phyloP scores from a whole-genome alignment of 2,797 vertebrate species.

The Pseudocheirus occidentalis region DNA sequence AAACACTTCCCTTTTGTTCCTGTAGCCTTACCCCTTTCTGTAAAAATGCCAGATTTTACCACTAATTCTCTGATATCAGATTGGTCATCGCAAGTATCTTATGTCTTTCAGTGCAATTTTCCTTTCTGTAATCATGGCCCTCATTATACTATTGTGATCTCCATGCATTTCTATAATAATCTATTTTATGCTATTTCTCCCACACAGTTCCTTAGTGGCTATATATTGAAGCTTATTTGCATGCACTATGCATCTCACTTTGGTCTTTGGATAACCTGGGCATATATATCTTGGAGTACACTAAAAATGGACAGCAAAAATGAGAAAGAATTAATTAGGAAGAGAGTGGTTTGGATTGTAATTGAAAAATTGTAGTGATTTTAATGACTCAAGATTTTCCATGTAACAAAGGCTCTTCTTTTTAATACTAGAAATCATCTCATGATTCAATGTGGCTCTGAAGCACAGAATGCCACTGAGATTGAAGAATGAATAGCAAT shows the following conservation, averaged over 20 bases:
- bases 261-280: neutral
- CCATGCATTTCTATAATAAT: neutral
- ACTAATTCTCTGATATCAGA: neutral
- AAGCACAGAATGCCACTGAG: neutral
- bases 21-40: neutral
- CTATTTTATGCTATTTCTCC: neutral
- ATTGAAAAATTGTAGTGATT: neutral
- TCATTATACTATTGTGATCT: neutral
- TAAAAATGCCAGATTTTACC: neutral
- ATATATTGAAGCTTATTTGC: neutral
- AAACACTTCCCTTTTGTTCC: neutral
- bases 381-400: neutral
- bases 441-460: neutral
- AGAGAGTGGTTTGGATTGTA: neutral
- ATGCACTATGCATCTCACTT: neutral
- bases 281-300: neutral
- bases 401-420: neutral
- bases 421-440: neutral
- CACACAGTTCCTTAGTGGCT: neutral
- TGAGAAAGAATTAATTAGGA: neutral
- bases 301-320: neutral
- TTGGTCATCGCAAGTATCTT: neutral
- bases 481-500: neutral
- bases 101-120: neutral
- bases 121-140: neutral